phyloP scores from a whole-genome alignment of 2,888 invertebrate genomes.

The Hirtodrosophila trivittata region DNA sequence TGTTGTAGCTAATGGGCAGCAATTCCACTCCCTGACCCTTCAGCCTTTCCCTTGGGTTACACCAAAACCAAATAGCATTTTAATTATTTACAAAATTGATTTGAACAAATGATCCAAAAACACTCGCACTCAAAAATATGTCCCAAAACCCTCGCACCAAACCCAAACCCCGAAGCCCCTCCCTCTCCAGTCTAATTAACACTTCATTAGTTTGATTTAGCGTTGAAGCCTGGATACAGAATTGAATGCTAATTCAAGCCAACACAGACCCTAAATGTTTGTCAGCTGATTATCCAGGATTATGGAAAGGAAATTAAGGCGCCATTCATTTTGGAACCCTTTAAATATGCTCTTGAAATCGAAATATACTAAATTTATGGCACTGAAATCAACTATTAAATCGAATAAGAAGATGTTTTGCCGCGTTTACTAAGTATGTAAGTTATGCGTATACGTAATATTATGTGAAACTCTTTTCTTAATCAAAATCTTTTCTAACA shows the following conservation, averaged over 20 bases:
- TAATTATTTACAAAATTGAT: constrained; percentile 57
- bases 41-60: background rate
- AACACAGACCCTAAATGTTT: constrained; percentile 12
- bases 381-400: too few species aligned
- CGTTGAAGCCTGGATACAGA: constrained; percentile 13
- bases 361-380: too few species aligned
- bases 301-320: background rate
- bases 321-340: background rate
- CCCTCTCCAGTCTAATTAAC: constrained; percentile 35
- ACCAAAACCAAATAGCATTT: constrained; percentile 32
- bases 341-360: background rate
- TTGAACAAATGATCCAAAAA: constrained; percentile 18
- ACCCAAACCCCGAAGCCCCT: background rate
- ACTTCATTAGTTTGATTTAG: constrained; percentile 58
- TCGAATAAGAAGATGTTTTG: too few species aligned
- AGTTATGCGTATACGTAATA: too few species aligned
- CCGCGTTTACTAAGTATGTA: too few species aligned
- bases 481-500: too few species aligned
- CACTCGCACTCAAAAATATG: constrained; percentile 18
- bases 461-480: too few species aligned
- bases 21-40: background rate
- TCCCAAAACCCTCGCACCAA: constrained; percentile 1
- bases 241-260: constrained; percentile 10
- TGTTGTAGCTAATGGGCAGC: constrained; percentile 1
- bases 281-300: constrained; percentile 9